phyloP scores from a whole-genome alignment of 2,797 vertebrate species.

The Loriculus beryllinus region DNA sequence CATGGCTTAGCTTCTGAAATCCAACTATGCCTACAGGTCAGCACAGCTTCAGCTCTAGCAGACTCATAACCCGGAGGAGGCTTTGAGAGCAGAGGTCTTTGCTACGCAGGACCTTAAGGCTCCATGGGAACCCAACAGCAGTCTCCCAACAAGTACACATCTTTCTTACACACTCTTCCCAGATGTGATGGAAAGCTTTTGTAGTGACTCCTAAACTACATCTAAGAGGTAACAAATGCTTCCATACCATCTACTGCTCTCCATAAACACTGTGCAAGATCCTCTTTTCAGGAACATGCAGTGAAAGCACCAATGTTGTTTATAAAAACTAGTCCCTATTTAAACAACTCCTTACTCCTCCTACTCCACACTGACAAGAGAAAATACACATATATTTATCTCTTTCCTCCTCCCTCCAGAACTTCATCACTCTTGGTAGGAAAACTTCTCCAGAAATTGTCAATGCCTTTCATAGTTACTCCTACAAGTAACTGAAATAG shows the following conservation, averaged over 20 bases:
- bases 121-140: background rate
- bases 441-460: background rate
- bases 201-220: background rate
- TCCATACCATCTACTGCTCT: background rate
- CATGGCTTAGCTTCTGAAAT: background rate
- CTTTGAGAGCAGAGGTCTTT: background rate
- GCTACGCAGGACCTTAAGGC: background rate
- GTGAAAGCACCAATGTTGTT: background rate
- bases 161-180: background rate
- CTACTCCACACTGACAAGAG: accelerated
- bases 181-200: background rate
- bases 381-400: too few species aligned
- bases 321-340: background rate
- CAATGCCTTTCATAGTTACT: background rate
- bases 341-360: background rate
- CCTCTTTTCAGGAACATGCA: background rate
- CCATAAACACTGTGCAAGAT: background rate
- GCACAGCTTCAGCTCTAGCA: background rate
- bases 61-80: background rate
- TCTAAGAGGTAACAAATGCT: background rate
- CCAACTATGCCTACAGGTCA: background rate
- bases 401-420: background rate
- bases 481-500: background rate
- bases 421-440: background rate
- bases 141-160: background rate